Base-by-base conservation (phyloP, 2,113 vertebrate genomes). In the Equus przewalskii region DNA sequence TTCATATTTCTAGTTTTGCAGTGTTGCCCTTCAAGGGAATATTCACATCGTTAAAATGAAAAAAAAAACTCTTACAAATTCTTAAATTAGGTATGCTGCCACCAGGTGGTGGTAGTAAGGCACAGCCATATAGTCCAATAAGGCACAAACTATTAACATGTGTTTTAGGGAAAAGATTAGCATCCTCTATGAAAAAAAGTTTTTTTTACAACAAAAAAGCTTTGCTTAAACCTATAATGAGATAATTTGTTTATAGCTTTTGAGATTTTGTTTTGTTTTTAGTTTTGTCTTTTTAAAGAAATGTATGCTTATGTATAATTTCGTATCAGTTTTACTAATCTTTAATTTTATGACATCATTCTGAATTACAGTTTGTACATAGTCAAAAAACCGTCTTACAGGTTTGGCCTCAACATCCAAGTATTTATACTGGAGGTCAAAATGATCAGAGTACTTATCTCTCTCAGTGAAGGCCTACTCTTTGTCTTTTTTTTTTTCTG, bases 1-100 rank as follows among this genome's bases (percentile, higher is more conserved):
- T 97, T 88, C 33, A 70, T 84, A 64, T 76, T 96, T 97, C 26
- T 75, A 90, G 18, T 86, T 92, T 93, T 86, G 10, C 22, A 62
- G 41, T 65, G 91, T 73, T 87, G 64, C 56, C 18, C 19, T 92
- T 91, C 26, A 70, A 46, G 41, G 7, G 4, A 92, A 65, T 92
- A 90, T 22, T 88, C 49, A 95, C 58, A 82, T 14, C 46, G 62
- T 58, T n/a, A 44, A 49, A 94, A 75, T 36, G 16, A 49, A 85
- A 94, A 83, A 14, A 93, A 78, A 88, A 64, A 41, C 62, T 26
- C 14, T 72, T 95, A 30, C 14, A 80, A 80, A 78, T 75, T 94
- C 30, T 95, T 36, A 73, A 90, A 87, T 95, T 92, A 94, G 75
- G 83, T 75, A 83, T 92, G 54, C 69, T 95, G 90, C 62, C 56